Evolutionary conservation across 1,140 invertebrate species (phyloP), one percentile per base, ranked within the genome.

Genomic region (Penaeus japonicus): DNA sequence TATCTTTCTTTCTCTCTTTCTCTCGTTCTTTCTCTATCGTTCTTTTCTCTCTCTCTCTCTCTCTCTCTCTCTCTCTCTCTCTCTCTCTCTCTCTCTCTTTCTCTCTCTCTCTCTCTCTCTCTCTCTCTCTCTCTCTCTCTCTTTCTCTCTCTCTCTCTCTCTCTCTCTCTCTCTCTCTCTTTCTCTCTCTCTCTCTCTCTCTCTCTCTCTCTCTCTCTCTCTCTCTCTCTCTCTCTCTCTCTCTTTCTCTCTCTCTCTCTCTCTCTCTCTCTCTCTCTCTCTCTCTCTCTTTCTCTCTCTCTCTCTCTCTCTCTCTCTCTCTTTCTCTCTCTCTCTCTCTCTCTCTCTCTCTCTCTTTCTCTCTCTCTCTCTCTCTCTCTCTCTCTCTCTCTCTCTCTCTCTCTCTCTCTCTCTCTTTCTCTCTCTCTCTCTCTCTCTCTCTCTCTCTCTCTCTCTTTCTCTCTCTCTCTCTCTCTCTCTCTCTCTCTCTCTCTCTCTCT

Each of bases 241-340:
- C 39, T 47, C 5, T 7, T 10, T 7, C 5, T 47, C 7, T 47
- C 39, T 62, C 32, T 39, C 24, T n/a, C 15, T 30, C 39, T 47
- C 39, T 47, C 5, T 7, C 5, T 47, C 5, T 7, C 5, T 7
- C 5, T 7, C 5, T 7, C 5, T 7, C 5, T 47, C 39, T 47
- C 39, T 47, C 20, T 35, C 15, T 18, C 27, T 4, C 15, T 18
- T 18, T 32, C 30, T 55, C 27, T 32, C 30, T 39, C 30, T 55
- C 30, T 27, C 27, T 54, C 54, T 54, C 55, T 55, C 24, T 54
- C 54, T 81, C 47, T 54, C 32, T 81, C 24, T 27, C 54, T 81
- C 59, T 32, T 24, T 35, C 80, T 82, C 53, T 57, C 54, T 57
- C 53, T 82, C 24, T 55, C 80, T 82, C 24, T 55, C 80, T 82